These are phyloP conservation scores for Salvelinus sp. DNA, from an alignment of 2,113 vertebrate species.

Conservation along the genomic window DNA sequence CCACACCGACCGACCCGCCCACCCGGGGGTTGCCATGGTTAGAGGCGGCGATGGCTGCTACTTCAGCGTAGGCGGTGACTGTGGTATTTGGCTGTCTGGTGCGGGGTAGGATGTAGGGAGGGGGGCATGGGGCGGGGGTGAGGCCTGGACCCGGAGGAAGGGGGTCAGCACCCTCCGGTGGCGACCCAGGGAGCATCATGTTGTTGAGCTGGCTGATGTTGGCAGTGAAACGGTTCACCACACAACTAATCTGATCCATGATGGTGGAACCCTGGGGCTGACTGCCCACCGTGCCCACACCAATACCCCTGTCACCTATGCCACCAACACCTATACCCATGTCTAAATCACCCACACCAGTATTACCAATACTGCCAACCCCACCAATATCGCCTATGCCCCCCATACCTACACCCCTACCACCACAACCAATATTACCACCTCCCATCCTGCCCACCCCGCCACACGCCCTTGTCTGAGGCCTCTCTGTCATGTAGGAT, in stretches of 20 bases:
- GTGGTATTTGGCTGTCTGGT: conserved; percentile 82
- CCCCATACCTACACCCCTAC: background rate
- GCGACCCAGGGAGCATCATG: conserved; percentile 86
- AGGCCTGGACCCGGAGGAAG: conserved; percentile 75
- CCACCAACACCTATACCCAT: conserved; percentile 46
- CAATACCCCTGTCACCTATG: conserved; percentile 53
- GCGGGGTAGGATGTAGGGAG: conserved; percentile 79
- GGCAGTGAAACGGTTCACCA: conserved; percentile 94
- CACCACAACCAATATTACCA: background rate
- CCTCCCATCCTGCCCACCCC: conserved; percentile 41
- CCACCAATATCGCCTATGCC: conserved; percentile 47
- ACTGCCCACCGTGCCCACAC: conserved; percentile 48
- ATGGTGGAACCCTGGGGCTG: conserved; percentile 88
- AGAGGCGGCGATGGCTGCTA: conserved; percentile 73
- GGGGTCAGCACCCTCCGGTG: conserved; percentile 47
- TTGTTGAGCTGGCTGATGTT: conserved; percentile 96
- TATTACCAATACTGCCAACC: background rate
- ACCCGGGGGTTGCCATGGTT: conserved; percentile 65
- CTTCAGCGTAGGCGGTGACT: conserved; percentile 88
- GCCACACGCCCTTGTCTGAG: conserved; percentile 63
- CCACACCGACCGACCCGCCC: conserved; percentile 58
- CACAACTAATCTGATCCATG: conserved; percentile 97
- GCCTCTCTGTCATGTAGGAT: conserved; percentile 76
- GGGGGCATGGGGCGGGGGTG: conserved; percentile 75
- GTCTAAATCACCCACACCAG: conserved; percentile 48